Evolutionary conservation across 1,140 invertebrate species (phyloP), one percentile per base, ranked within the genome.

Genomic region (Laupala kohalensis): DNA sequence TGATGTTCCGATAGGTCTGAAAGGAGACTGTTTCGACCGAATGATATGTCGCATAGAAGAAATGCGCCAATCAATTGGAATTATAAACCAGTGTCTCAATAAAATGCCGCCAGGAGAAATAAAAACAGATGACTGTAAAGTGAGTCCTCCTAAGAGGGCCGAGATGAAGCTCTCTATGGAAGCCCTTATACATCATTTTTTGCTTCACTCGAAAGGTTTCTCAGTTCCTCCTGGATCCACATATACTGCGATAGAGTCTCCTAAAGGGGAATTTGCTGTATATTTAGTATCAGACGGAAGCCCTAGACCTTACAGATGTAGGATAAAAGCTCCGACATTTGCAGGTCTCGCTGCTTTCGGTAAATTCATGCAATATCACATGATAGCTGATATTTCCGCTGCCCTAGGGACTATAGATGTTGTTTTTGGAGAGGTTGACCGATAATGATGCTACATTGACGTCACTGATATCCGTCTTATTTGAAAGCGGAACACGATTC

Each of bases 111-210:
- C 79, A 65, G 94, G 94, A 2, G 91, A 93, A 78, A 83, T 95
- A 25, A 90, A 88, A 80, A 85, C 88, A 1, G 94, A 96, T 78
- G 93, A 96, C 80, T 83, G 88, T 37, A 96, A 96, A 83, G 82
- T 96, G 53, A 82, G 83, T 12, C 88, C 92, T 3, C 94, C 94
- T 9, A 86, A 80, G 53, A 80, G 93, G 74, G 80, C 80, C 6
- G 90, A 94, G 82, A 96, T 96, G 94, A 96, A 96, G 84, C 85
- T 85, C 25, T 92, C 90, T 9, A 95, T 95, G 93, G 93, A 95
- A 80, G 86, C 91, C 19, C 78, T 95, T 19, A 95, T 95, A 76
- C 92, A 95, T 80, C 93, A 95, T 77, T 95, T 95, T 77, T 95
- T 94, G 80, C 82, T 92, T 71, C 94, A 87, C 76, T 87, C 89